These are phyloP conservation scores for Centropus bengalensis DNA, from an alignment of 2,113 vertebrate species.

Conservation along the genomic window DNA sequence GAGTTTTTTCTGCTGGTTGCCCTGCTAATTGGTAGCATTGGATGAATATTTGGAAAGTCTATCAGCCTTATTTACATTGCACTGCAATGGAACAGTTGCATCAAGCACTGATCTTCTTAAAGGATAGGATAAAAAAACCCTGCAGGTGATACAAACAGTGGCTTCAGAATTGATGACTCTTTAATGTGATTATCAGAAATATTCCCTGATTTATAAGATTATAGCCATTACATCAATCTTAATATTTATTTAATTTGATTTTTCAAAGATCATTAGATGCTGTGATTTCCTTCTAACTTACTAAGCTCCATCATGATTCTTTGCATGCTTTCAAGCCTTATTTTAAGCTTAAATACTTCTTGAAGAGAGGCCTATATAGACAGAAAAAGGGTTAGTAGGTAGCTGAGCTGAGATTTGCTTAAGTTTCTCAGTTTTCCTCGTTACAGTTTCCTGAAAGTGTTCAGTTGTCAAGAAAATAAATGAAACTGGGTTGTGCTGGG, in stretches of 20 bases:
- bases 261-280: not conserved
- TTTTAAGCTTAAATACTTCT: not conserved
- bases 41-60: not conserved
- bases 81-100: not conserved
- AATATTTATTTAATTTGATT: not conserved
- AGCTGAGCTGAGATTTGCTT: not conserved
- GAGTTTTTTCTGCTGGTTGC: not conserved
- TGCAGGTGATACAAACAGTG: not conserved
- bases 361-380: not conserved
- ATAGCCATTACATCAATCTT: not conserved
- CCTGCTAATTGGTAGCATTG: not conserved
- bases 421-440: not conserved
- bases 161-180: not conserved
- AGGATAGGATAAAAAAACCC: not conserved
- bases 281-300: not conserved
- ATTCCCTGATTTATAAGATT: not conserved
- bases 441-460: not conserved
- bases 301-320: not conserved
- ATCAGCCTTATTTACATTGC: not conserved
- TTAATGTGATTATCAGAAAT: not conserved
- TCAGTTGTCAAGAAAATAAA: constrained; percentile 3
- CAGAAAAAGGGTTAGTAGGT: not conserved
- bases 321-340: not conserved
- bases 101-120: not conserved
- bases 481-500: not conserved